Base-by-base conservation (phyloP, 1,140 invertebrate genomes). In the Psix sp. region DNA sequence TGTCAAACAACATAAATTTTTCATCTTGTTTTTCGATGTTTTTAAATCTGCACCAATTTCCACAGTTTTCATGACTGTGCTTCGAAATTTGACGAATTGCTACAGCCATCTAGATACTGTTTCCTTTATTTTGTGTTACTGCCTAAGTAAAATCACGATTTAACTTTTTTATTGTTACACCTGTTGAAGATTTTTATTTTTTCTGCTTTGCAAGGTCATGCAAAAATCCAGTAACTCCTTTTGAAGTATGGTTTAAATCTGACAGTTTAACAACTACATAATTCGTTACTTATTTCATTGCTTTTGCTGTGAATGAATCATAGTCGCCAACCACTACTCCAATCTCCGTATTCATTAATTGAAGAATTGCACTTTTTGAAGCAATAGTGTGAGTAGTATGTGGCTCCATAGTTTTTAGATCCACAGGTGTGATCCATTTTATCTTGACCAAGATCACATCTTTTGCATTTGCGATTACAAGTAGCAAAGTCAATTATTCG, bases 221-320 rank as follows among this genome's bases (percentile, higher is more conserved):
- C 24, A 77, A 56, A 14, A 17, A 35, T 15, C 21, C 51, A 2
- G 56, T 49, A 13, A 77, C 59, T 3, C 70, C 70, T 31, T 70
- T 70, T 33, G 45, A 38, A 0, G 51, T 75, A 38, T 77, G 76
- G 36, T 72, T 72, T 42, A 63, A 67, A 29, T 74, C 66, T 6
- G 59, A 48, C n/a, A 66, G 48, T 48, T 74, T 77, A 3, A 74
- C 40, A 36, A 77, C 17, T 14, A 62, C 43, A 36, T 62, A 38
- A 11, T 45, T 15, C 24, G 0, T 56, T 2, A 51, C 45, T 29
- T 48, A 40, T 33, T 42, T 40, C 9, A 70, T 21, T 20, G 65
- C 74, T 38, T 33, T 43, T n/a, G n/a, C n/a, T n/a, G n/a, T n/a
- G n/a, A n/a, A n/a, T n/a, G n/a, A n/a, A n/a, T n/a, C n/a, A n/a